These are phyloP conservation scores for Neolamprologus tretocephalus DNA, from an alignment of 2,113 vertebrate species.

Conservation along the genomic window DNA sequence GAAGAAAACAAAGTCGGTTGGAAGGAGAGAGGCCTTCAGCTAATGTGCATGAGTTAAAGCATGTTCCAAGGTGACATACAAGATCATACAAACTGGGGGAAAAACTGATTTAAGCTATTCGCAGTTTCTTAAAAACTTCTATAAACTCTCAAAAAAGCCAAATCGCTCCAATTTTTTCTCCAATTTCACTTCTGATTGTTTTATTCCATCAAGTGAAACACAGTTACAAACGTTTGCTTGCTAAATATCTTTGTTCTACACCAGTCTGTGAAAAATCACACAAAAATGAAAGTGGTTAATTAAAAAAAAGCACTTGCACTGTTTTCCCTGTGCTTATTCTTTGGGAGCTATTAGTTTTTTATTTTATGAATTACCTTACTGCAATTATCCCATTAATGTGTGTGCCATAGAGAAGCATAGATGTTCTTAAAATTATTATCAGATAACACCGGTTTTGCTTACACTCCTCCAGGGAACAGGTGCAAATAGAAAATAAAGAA, in stretches of 20 bases:
- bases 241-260: neutral
- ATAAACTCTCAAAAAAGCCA: neutral
- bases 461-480: conserved; percentile 10
- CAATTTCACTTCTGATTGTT: neutral
- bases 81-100: neutral
- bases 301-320: neutral
- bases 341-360: neutral
- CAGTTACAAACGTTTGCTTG: neutral
- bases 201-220: neutral
- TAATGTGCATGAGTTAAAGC: neutral
- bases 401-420: neutral
- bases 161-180: neutral
- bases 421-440: neutral
- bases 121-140: neutral
- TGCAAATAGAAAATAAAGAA: conserved; percentile 39
- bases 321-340: neutral
- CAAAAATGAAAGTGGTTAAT: neutral
- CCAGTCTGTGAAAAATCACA: neutral
- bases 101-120: neutral
- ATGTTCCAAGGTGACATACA: neutral
- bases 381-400: neutral
- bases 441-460: neutral
- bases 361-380: neutral
- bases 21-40: neutral
- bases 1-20: neutral